Percentiles rank a stretch among this genome's conserved stretches.
These are phyloP conservation scores for Chiloscyllium punctatum DNA, from an alignment of 2,797 vertebrate genomes.

Conservation along the genomic window DNA sequence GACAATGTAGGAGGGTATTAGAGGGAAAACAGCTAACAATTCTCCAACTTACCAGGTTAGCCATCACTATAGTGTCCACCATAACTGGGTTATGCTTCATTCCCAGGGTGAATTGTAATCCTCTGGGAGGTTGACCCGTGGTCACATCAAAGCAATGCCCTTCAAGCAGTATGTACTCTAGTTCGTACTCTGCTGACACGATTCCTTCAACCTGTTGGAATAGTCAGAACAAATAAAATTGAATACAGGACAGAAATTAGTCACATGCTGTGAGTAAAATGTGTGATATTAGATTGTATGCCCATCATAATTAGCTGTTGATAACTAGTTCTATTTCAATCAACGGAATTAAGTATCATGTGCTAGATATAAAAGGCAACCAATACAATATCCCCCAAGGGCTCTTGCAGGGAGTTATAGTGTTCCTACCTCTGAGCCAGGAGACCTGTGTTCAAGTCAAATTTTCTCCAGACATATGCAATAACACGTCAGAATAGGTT, in stretches of 20 bases:
- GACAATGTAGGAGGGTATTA: neutral
- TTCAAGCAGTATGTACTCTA: conserved; percentile 87
- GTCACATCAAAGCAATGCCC: conserved; percentile 87
- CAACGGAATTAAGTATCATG: neutral
- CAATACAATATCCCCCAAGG: neutral
- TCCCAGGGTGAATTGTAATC: conserved; percentile 89
- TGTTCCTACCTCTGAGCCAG: no score
- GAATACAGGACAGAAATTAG: neutral
- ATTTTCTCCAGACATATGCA: no score
- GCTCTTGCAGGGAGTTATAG: no score
- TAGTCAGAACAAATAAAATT: neutral
- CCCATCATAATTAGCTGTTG: neutral
- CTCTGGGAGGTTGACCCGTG: conserved; percentile 79
- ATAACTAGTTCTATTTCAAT: neutral
- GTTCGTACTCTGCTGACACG: conserved; percentile 82
- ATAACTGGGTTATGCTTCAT: conserved; percentile 69
- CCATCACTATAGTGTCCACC: conserved; percentile 95
- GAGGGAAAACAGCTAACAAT: neutral
- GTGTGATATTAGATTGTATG: neutral
- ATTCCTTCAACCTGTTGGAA: conserved; percentile 65
- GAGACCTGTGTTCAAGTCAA: no score
- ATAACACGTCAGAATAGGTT: no score
- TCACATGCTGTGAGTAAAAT: neutral
- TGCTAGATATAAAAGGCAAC: neutral
- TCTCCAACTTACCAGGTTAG: conserved; percentile 75